Base-by-base conservation (phyloP, 2,888 invertebrate genomes). In the Girardia tigrina region DNA sequence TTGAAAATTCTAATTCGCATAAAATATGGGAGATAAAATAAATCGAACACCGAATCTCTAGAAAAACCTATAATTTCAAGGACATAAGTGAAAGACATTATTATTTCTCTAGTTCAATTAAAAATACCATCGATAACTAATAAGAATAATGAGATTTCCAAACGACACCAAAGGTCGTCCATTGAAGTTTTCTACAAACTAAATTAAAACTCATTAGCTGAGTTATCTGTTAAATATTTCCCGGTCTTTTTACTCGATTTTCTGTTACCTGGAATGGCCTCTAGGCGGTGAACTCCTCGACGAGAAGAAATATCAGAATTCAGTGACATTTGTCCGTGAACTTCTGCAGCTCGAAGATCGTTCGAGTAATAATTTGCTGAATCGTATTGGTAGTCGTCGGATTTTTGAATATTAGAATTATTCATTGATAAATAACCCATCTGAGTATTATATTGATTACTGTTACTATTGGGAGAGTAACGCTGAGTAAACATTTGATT, bases 271-370 rank as follows among this genome's bases (percentile, higher is more conserved):
- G n/a, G 56, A 56, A 56, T 56, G 2, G 56, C 56, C n/a, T 56
- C 56, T n/a, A 56, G n/a, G 4, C 56, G 4, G 23, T 56, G n/a
- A 4, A 23, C 56, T 56, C 56, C 56, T 4, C 56, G 56, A 8
- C 56, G 56, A 56, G 4, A 20, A 6, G 56, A 23, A 56, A 56
- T n/a, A 56, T 56, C 56, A 23, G 56, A 2, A 56, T 56, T 56
- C 29, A 77, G 79, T 77, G 79, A 77, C 6, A 81, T 72, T 76
- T 81, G 81, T 2, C 82, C 81, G 72, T 81, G 83, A 0, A 83
- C 82, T 42, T 80, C 79, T 2, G 82, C 82, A 0, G 82, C 83
- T 27, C 81, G 79, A 29, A 81, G 78, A 12, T 79, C 80, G n/a
- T 77, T 74, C 26, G 26, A 16, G 23, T 56, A 56, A 16, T n/a